Conservation (phyloP, 2,797 vertebrate species). For the Iguana delicatissima region DNA sequence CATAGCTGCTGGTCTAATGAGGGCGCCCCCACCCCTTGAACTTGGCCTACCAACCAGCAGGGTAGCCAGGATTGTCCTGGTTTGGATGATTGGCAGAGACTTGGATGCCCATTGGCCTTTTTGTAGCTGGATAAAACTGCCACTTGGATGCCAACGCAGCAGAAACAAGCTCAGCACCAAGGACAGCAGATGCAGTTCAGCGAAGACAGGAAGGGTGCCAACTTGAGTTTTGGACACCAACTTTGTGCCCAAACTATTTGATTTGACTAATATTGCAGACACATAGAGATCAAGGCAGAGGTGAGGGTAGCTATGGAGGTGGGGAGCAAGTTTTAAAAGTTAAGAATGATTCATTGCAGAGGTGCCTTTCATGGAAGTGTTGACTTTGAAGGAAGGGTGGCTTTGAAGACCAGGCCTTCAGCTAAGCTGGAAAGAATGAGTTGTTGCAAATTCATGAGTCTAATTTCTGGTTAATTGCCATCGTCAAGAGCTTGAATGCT, state of each 20-base stretch:
- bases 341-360: background rate
- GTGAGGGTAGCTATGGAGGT: too few relatives aligned
- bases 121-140: background rate
- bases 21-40: background rate
- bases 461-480: slow-evolving; percentile 32
- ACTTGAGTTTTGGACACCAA: background rate
- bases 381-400: background rate
- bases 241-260: background rate
- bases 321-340: background rate
- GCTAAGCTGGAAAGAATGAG: slow-evolving; percentile 13
- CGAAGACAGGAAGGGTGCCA: background rate
- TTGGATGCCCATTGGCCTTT: background rate
- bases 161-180: slow-evolving; percentile 4
- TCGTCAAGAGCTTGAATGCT: slow-evolving; percentile 1
- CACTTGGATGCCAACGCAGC: background rate
- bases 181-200: background rate
- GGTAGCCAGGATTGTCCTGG: background rate
- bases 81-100: background rate
- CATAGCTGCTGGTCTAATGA: slow-evolving; percentile 32
- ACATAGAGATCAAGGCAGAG: background rate
- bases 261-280: background rate
- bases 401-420: slow-evolving; percentile 20
- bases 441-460: slow-evolving; percentile 25
- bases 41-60: background rate
- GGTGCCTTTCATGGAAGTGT: background rate